A percentile compares a stretch with the other conserved stretches of the same genome.
Evolutionary conservation across 2,113 vertebrate genomes (phyloP).

Genomic region (Ellobius talpinus): DNA sequence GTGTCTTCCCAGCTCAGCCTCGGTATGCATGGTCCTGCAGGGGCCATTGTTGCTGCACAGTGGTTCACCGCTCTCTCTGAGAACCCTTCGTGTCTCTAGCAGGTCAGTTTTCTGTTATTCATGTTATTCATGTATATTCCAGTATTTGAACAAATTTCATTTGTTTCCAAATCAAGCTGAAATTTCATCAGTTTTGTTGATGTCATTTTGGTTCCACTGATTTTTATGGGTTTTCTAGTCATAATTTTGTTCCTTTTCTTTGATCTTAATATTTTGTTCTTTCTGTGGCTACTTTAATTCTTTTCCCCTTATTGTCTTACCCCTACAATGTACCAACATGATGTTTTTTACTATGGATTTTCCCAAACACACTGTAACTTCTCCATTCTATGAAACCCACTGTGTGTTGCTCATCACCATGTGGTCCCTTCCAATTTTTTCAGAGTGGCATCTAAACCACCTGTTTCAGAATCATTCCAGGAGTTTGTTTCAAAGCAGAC

Average conservation of each 20-base stretch:
- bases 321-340: neutral
- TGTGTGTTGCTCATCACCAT: neutral
- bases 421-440: neutral
- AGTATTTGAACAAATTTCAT: neutral
- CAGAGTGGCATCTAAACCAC: neutral
- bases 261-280: neutral
- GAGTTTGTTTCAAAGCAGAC: constrained; percentile 5
- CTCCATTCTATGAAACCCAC: neutral
- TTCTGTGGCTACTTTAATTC: neutral
- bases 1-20: neutral
- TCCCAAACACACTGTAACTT: neutral
- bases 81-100: neutral
- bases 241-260: neutral
- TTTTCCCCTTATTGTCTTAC: neutral
- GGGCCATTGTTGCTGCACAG: neutral
- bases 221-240: neutral
- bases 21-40: neutral
- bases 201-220: neutral
- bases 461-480: neutral
- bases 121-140: neutral
- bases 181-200: neutral
- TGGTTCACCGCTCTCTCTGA: neutral
- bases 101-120: no score
- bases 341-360: neutral
- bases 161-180: neutral